These are phyloP conservation scores for Cebus imitator DNA, from an alignment of 2,113 vertebrate genomes.

Conservation along the genomic window DNA sequence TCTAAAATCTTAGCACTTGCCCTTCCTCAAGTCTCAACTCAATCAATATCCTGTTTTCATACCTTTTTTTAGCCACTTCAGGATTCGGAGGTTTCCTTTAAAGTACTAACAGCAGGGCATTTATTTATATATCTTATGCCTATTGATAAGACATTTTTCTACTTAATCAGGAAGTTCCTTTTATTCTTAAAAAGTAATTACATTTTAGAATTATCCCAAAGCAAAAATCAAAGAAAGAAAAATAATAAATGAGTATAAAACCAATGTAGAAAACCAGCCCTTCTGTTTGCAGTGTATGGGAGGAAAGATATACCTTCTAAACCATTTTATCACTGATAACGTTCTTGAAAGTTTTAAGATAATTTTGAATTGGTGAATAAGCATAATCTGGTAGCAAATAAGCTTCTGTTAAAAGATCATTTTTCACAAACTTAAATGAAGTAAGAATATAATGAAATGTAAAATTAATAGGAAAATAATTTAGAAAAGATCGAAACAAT, in stretches of 20 bases:
- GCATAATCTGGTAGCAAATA: not conserved
- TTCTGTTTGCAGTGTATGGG: not conserved
- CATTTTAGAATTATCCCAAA: not conserved
- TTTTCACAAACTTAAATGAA: not conserved
- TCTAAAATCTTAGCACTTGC: not conserved
- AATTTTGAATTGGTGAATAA: not conserved
- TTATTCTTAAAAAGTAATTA: not conserved
- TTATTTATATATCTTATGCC: not conserved
- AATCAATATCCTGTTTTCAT: not conserved
- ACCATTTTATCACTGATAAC: not conserved
- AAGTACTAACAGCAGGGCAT: not conserved
- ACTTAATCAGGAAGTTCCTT: not conserved
- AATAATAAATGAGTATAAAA: not conserved
- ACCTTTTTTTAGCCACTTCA: not conserved
- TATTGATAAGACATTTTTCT: not conserved
- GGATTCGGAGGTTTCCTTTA: not conserved
- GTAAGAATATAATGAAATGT: not conserved
- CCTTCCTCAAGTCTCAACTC: not conserved
- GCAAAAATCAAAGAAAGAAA: not conserved
- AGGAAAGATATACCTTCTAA: not conserved
- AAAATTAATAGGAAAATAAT: not conserved
- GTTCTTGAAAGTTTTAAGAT: not conserved
- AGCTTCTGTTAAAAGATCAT: not conserved
- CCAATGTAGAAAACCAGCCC: not conserved
- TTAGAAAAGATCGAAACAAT: not conserved